These are phyloP conservation scores for Hiodon alosoides DNA, from an alignment of 2,113 vertebrate species.

Conservation along the genomic window DNA sequence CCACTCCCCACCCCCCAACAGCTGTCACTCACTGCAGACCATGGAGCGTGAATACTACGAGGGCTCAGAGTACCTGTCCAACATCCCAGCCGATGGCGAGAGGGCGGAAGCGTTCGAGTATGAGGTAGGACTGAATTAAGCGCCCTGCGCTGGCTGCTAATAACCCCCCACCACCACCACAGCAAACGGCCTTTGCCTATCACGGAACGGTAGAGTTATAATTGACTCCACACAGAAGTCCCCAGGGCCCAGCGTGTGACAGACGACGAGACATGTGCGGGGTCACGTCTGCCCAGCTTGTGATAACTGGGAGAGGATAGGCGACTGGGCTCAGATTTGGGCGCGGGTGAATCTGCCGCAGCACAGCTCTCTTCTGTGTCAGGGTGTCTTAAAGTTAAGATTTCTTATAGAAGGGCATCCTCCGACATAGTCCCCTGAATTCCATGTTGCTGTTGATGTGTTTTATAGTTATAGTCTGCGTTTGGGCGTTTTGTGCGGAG, in stretches of 20 bases:
- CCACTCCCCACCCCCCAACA: constrained; percentile 38
- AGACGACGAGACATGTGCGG: constrained; percentile 16
- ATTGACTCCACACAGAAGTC: constrained; percentile 35
- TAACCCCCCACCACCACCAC: constrained; percentile 13
- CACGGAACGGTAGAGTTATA: constrained; percentile 24
- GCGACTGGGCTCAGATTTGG: neutral
- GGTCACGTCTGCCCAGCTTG: constrained; percentile 6
- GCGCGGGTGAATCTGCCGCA: too few species aligned
- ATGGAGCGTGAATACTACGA: constrained; percentile 87
- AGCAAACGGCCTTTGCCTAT: constrained; percentile 35
- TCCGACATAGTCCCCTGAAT: too few species aligned
- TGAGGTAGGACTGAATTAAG: constrained; percentile 71
- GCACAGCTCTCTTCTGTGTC: too few species aligned
- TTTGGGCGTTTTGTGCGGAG: too few species aligned
- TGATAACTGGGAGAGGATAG: neutral
- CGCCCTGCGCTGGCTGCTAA: constrained; percentile 15
- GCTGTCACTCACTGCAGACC: constrained; percentile 91
- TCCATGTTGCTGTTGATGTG: too few species aligned
- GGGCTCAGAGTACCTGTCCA: constrained; percentile 83
- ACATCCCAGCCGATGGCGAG: constrained; percentile 76
- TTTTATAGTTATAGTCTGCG: too few species aligned
- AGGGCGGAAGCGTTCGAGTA: constrained; percentile 90
- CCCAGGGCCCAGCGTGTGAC: constrained; percentile 18
- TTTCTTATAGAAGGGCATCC: too few species aligned
- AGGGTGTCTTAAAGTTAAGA: too few species aligned